Percentiles rank a stretch among this genome's conserved stretches.
Evolutionary conservation across 2,113 vertebrate genomes (phyloP).

Genomic region (Sinosuthora webbiana): DNA sequence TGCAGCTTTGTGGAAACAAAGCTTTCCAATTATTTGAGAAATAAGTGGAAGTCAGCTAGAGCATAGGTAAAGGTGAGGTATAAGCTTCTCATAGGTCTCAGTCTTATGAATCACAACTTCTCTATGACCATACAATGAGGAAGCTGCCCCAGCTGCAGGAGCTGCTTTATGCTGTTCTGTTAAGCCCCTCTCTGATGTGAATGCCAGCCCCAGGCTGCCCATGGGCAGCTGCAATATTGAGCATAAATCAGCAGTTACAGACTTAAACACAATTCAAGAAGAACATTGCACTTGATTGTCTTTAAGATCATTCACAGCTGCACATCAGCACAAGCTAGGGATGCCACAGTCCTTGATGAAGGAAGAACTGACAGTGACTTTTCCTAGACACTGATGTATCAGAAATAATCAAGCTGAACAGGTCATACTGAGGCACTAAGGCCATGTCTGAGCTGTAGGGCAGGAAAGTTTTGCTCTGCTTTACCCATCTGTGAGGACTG

Average conservation of each 20-base stretch:
- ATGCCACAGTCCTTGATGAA: background rate
- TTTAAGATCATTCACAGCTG: background rate
- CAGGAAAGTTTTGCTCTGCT: background rate
- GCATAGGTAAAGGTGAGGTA: background rate
- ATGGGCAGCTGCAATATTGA: background rate
- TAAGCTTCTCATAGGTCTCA: background rate
- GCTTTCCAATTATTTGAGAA: background rate
- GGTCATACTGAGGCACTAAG: no score
- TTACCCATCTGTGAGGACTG: background rate
- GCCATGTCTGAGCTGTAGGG: background rate
- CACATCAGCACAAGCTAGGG: background rate
- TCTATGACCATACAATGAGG: background rate
- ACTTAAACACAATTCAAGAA: background rate
- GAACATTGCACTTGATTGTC: background rate
- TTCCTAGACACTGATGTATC: accelerated
- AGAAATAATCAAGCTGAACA: background rate
- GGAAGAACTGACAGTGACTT: background rate
- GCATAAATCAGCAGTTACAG: background rate
- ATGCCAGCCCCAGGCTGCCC: background rate
- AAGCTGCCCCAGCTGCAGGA: background rate
- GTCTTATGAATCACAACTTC: background rate
- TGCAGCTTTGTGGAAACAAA: background rate
- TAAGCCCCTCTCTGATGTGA: background rate
- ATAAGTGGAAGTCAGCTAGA: background rate
- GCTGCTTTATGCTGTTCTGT: background rate